Conservation (phyloP, 2,888 invertebrate species). For the Dorcus hopei region DNA sequence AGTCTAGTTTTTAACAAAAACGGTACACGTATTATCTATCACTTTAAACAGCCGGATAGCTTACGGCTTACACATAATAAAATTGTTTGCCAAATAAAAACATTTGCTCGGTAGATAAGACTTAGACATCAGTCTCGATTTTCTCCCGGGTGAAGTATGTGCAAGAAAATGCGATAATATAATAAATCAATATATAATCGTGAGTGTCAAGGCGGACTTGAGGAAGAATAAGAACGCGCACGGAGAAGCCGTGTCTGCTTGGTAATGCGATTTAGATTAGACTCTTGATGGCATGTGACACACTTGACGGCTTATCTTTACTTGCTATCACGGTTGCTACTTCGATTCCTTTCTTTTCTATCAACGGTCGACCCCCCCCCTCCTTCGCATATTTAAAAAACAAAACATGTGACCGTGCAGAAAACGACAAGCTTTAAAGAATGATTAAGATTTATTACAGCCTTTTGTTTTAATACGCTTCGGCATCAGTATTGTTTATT, state of each 20-base stretch:
- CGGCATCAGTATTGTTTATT: no score
- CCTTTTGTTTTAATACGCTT: no score
- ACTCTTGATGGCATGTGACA: conserved; percentile 44
- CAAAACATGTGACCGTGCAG: no score
- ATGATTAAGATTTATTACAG: background rate
- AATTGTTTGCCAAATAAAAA: no score
- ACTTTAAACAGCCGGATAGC: no score
- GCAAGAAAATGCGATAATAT: conserved; percentile 28
- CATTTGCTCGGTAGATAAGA: background rate
- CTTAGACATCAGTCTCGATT: conserved; percentile 6
- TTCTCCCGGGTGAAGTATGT: background rate
- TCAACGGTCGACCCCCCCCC: conserved; percentile 1
- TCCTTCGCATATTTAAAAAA: background rate
- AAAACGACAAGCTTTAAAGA: background rate
- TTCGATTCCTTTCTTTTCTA: conserved; percentile 30
- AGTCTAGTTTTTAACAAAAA: no score
- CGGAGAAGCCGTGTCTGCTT: conserved; percentile 24
- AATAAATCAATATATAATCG: conserved; percentile 44
- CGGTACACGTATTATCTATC: no score
- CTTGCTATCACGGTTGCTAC: conserved; percentile 36
- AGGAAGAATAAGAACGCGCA: conserved; percentile 31
- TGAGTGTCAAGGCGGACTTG: conserved; percentile 31
- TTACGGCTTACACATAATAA: no score
- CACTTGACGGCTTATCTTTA: conserved; percentile 42
- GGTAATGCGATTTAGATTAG: conserved; percentile 47